Conservation (phyloP, 2,113 vertebrate species). For the Hippoglossus stenolepis region DNA sequence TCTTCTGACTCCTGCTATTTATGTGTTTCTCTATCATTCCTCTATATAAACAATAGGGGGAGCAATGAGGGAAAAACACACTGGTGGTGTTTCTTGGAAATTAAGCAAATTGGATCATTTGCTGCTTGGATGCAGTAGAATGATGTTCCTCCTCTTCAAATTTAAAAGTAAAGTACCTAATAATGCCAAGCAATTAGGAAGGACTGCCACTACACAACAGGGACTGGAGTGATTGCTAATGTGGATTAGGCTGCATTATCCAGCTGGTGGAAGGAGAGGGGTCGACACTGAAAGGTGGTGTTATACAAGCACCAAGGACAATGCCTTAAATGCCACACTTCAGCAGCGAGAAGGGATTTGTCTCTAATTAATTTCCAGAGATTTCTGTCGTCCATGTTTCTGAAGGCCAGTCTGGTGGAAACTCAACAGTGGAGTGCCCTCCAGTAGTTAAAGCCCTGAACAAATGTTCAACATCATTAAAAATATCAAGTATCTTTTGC, state of each 20-base stretch:
- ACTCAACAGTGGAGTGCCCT: conserved; percentile 65
- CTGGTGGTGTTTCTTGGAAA: conserved; percentile 74
- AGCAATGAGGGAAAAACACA: conserved; percentile 46
- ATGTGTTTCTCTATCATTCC: conserved; percentile 32
- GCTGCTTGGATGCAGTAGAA: conserved; percentile 85
- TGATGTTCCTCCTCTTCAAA: conserved; percentile 82
- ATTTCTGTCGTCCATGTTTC: conserved; percentile 69
- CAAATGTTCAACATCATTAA: conserved; percentile 76
- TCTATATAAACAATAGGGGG: conserved; percentile 61
- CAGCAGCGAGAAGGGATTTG: conserved; percentile 81
- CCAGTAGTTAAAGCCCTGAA: conserved; percentile 64
- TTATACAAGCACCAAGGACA: conserved; percentile 80
- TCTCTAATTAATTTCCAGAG: conserved; percentile 84
- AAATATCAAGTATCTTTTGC: conserved; percentile 74
- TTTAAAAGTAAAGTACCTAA: conserved; percentile 86
- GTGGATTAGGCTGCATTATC: conserved; percentile 81
- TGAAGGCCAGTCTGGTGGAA: conserved; percentile 69
- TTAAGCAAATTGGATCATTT: conserved; percentile 86
- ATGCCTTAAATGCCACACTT: conserved; percentile 85
- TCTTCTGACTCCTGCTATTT: not conserved
- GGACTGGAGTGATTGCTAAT: conserved; percentile 78
- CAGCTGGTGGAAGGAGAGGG: conserved; percentile 67
- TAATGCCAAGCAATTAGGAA: conserved; percentile 86
- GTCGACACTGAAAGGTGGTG: conserved; percentile 76
- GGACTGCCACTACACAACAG: conserved; percentile 77